Conservation (phyloP, 2,113 vertebrate genomes). For the Acrocephalus kingi region DNA sequence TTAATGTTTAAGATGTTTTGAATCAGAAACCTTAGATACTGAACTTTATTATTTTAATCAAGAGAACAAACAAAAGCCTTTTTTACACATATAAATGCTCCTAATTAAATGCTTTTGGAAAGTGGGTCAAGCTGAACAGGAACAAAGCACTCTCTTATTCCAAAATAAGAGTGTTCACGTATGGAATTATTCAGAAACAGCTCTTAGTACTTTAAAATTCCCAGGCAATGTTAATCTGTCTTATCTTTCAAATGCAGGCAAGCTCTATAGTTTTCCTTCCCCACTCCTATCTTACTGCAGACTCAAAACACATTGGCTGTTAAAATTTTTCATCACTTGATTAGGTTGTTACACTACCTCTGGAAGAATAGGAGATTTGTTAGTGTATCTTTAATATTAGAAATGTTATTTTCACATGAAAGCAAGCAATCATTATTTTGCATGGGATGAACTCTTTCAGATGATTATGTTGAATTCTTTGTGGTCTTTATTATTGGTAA, state of each 20-base stretch:
- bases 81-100: slow-evolving; percentile 34
- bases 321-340: not conserved
- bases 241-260: slow-evolving; percentile 32
- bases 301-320: not conserved
- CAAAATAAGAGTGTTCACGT: slow-evolving; percentile 18
- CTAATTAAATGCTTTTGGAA: slow-evolving; percentile 42
- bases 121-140: slow-evolving; percentile 47
- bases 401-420: not conserved
- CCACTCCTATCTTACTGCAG: not conserved
- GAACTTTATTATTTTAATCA: slow-evolving; percentile 15
- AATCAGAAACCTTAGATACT: not conserved
- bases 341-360: not conserved
- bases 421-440: not conserved
- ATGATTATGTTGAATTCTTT: not conserved
- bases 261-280: not conserved
- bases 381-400: not conserved
- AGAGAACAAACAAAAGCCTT: slow-evolving; percentile 38
- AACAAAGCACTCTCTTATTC: slow-evolving; percentile 49
- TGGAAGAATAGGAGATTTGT: not conserved
- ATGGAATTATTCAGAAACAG: slow-evolving; percentile 49
- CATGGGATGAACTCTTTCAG: not conserved
- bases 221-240: slow-evolving; percentile 2
- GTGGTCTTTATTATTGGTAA: not conserved
- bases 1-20: not conserved
- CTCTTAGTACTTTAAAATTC: slow-evolving; percentile 15